phyloP scores from a whole-genome alignment of 2,113 vertebrate genomes.

The Crotophaga sulcirostris region DNA sequence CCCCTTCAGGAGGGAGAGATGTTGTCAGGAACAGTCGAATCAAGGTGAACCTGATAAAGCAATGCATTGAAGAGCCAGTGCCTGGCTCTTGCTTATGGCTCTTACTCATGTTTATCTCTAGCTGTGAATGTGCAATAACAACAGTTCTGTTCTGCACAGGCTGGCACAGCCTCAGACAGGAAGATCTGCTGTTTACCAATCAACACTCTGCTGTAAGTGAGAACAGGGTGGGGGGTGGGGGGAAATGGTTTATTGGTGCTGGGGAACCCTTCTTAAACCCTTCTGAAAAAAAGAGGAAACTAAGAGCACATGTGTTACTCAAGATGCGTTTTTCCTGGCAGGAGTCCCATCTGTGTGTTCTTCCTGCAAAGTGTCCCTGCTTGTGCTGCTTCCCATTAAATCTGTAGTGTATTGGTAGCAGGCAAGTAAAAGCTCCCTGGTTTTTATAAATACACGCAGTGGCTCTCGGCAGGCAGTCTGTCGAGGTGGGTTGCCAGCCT shows the following conservation, averaged over 20 bases:
- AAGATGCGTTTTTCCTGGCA: conserved; percentile 22
- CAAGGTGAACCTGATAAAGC: conserved; percentile 7
- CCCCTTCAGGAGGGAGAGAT: background rate
- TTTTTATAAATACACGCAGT: background rate
- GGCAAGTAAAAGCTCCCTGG: conserved; percentile 13
- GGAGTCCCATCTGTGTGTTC: background rate
- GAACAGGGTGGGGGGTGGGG: background rate
- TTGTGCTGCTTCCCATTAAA: background rate
- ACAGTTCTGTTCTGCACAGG: conserved; percentile 69
- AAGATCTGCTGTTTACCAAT: conserved; percentile 58
- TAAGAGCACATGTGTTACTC: conserved; percentile 30
- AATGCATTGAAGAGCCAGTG: background rate
- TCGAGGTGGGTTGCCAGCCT: conserved; percentile 25
- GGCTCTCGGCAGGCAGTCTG: conserved; percentile 15
- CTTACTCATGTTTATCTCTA: conserved; percentile 66
- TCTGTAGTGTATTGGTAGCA: background rate
- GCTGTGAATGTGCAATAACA: conserved; percentile 66
- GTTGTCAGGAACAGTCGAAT: background rate
- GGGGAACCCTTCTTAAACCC: conserved; percentile 38
- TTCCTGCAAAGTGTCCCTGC: background rate
- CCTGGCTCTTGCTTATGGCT: conserved; percentile 53
- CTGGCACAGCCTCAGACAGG: conserved; percentile 66
- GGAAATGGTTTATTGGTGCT: conserved; percentile 14
- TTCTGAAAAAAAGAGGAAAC: background rate
- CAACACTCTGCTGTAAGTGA: conserved; percentile 57